Base-by-base conservation (phyloP, 35 echinoderm and acorn worm genomes). In the Strongylocentrotus purpuratus region DNA sequence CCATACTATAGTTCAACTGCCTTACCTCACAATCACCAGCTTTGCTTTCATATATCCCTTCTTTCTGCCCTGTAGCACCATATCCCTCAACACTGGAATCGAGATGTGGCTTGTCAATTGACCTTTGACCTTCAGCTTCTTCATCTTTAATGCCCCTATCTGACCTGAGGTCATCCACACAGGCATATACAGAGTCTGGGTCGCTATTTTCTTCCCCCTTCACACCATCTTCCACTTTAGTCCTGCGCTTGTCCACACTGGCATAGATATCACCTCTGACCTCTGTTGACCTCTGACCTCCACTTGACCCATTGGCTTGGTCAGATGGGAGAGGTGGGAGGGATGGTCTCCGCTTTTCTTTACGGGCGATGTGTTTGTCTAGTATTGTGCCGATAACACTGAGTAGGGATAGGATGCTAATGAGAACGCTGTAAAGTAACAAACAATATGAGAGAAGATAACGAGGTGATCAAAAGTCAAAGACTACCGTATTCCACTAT, bases 341-440 rank as follows among this genome's bases (percentile, higher is more conserved):
- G 65, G 65, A 78, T n/a, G 65, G 65, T 78, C 65, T 78, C 65
- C 22, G 65, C 20, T n/a, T 78, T 28, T n/a, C 15, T 22, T 78
- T 78, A n/a, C 65, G 20, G 65, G 65, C n/a, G 65, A 78, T 78
- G 65, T 78, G 65, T 78, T 78, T 78, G 65, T 78, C 65, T 78
- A 78, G 65, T 78, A 78, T 7, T 78, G 65, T 78, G 22, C 65
- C 22, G 28, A 28, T 18, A 28, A 78, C 28, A 78, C 65, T 78
- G 20, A 78, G 65, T n/a, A 78, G 7, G 22, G 65, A 78, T n/a
- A 78, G 65, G 65, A 78, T 78, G 18, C 65, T 78, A 31, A n/a
- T n/a, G 65, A 78, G 65, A 28, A 78, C 65, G 7, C 65, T 78
- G 65, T 8, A 78, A n/a, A 78, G n/a, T 28, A 78, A 78, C 2